A percentile compares a stretch with the other conserved stretches of the same genome.
These are phyloP conservation scores for Cochlearius cochlearius DNA, from an alignment of 2,113 vertebrate species.

Conservation along the genomic window DNA sequence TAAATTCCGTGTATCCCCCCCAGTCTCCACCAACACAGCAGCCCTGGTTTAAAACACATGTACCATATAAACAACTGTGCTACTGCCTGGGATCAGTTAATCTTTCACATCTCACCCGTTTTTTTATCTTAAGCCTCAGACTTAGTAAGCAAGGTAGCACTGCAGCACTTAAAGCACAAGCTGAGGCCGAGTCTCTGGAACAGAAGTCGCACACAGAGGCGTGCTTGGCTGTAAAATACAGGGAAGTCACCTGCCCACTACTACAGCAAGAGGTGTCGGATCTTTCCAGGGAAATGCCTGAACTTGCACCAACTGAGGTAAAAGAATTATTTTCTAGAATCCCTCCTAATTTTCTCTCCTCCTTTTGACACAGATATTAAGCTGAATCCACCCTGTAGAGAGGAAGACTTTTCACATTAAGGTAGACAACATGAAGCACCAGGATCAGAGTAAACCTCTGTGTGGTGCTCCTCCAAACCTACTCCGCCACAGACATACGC, in stretches of 20 bases:
- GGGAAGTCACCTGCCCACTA: not conserved
- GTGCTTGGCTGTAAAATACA: not conserved
- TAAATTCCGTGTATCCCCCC: not conserved
- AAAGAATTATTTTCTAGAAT: not conserved
- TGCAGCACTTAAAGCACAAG: not conserved
- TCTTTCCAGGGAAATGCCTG: not conserved
- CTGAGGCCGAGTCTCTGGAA: not conserved
- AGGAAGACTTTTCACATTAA: not conserved
- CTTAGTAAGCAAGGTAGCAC: not conserved
- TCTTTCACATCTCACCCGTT: not conserved
- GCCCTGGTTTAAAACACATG: not conserved
- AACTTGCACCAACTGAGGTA: not conserved
- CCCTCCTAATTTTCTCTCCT: not conserved
- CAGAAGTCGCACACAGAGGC: not conserved
- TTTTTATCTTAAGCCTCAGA: too few species aligned
- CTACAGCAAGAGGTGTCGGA: not conserved
- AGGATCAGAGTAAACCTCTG: not conserved
- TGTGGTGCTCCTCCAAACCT: not conserved
- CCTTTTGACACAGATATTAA: not conserved
- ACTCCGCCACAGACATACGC: not conserved
- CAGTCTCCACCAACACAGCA: not conserved
- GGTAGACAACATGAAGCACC: not conserved
- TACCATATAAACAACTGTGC: not conserved
- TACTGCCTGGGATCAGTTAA: not conserved
- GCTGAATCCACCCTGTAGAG: not conserved